Evolutionary conservation across 2,797 vertebrate genomes (phyloP).

Genomic region (Somateria mollissima): DNA sequence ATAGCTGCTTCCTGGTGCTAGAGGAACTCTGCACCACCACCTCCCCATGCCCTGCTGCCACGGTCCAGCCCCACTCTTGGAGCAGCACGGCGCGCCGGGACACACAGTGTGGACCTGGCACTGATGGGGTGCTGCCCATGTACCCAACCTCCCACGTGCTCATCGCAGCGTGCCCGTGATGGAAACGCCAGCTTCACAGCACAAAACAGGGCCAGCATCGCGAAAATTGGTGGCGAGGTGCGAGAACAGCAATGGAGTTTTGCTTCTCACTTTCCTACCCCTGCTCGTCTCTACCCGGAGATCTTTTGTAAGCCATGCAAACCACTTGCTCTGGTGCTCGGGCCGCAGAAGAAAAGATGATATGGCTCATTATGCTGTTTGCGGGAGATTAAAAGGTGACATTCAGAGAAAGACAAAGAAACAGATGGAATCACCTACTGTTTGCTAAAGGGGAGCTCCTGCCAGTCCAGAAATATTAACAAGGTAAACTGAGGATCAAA

Average conservation of each 20-base stretch:
- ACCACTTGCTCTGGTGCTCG: not conserved
- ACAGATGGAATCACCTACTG: accelerated
- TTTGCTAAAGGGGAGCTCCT: not conserved
- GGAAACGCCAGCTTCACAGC: not conserved
- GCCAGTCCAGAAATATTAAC: not conserved
- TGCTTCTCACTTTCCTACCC: not conserved
- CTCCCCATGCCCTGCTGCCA: too few species aligned
- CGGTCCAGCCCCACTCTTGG: too few species aligned
- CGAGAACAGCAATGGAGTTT: not conserved
- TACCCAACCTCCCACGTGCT: not conserved
- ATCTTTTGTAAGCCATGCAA: not conserved
- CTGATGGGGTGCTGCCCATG: too few species aligned
- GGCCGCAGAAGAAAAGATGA: not conserved
- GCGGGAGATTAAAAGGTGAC: not conserved
- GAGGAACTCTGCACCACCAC: not conserved
- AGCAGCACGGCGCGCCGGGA: too few species aligned
- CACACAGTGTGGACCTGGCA: too few species aligned
- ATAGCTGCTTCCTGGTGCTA: too few species aligned
- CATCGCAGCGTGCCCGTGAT: not conserved
- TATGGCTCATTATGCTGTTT: accelerated
- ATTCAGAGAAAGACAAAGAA: not conserved
- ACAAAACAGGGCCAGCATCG: not conserved
- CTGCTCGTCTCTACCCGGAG: not conserved
- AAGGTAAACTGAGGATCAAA: not conserved
- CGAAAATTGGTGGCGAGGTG: too few species aligned